Evolutionary conservation across 2,888 invertebrate species (phyloP).

Genomic region (Megalurothrips usitatus): DNA sequence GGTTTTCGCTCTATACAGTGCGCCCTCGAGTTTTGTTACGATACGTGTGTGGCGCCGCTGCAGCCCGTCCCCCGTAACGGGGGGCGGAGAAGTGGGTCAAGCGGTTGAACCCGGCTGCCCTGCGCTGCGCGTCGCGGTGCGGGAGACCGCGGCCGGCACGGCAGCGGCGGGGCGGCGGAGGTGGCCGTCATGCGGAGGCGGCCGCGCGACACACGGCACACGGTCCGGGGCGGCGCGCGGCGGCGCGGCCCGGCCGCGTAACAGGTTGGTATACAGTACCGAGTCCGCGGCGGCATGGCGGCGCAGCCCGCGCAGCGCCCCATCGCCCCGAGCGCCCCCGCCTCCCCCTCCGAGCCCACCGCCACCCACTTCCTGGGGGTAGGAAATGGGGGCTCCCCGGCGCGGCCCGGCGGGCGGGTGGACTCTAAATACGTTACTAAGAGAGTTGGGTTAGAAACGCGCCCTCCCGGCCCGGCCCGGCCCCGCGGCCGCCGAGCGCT

Average conservation of each 20-base stretch:
- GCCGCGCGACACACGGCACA: too few species aligned
- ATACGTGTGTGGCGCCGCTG: background rate
- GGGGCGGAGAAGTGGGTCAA: background rate
- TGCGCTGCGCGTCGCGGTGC: background rate
- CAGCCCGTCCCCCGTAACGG: background rate
- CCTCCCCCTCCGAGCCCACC: too few species aligned
- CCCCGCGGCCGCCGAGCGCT: background rate
- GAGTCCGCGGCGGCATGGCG: too few species aligned
- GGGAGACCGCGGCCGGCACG: background rate
- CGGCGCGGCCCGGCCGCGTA: too few species aligned
- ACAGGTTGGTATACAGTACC: too few species aligned
- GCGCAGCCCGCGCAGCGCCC: too few species aligned
- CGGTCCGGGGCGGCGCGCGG: too few species aligned
- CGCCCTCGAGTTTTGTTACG: background rate
- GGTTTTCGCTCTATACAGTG: too few species aligned
- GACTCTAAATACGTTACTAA: conserved; percentile 1
- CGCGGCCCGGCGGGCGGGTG: too few species aligned
- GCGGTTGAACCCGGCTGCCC: background rate
- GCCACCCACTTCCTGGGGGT: too few species aligned
- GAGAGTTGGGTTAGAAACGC: background rate
- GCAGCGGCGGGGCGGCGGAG: background rate
- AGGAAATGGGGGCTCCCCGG: background rate
- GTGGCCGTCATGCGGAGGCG: too few species aligned
- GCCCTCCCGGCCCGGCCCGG: background rate
- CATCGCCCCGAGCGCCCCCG: too few species aligned